Evolutionary conservation across 64 coral and sea anemone species (phyloP), one percentile per base, ranked within the genome.

Genomic region (Montipora foliosa): DNA sequence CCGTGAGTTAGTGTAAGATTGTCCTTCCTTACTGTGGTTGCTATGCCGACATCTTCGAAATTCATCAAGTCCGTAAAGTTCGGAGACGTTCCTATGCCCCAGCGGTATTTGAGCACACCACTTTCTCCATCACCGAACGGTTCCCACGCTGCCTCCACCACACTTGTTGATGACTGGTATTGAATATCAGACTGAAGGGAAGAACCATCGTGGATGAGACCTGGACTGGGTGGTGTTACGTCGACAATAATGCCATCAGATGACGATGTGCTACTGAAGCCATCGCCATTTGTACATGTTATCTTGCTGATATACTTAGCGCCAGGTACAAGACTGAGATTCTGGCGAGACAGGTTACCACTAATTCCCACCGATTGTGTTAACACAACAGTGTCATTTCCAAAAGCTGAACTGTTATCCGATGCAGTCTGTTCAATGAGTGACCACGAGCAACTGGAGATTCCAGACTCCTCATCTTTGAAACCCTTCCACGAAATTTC

Each of bases 191-290:
- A 86, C 6, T 24, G 24, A 1, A 92, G 87, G 24, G 68, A 86
- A 44, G 49, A 64, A 2, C 94, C 95, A 68, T 99, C 91, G 49
- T 64, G 66, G 15, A 99, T 78, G 10, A 51, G 76, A 52, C 94
- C 89, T 29, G 82, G 77, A 64, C 44, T 81, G 0, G 97, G 92
- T 22, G 97, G 92, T 14, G 97, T 96, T 4, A 88, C 73, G 60
- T 99, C 97, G n/a, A 96, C 88, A 76, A 96, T 69, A 16, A 99
- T 89, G 25, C 97, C 97, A 91, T 99, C 88, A 69, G 97, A 99
- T 9, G 79, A 79, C 0, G 76, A 89, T 12, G 97, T 94, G 15
- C 87, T 86, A 59, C 81, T 94, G 59, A 99, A 96, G 4, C 97
- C 97, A 81, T 99, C 97, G 4, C 64, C 5, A 58, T 99, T 99